Percentiles rank a stretch among this genome's conserved stretches.
Evolutionary conservation across 2,888 invertebrate genomes (phyloP).

Genomic region (Hyposoter didymator): DNA sequence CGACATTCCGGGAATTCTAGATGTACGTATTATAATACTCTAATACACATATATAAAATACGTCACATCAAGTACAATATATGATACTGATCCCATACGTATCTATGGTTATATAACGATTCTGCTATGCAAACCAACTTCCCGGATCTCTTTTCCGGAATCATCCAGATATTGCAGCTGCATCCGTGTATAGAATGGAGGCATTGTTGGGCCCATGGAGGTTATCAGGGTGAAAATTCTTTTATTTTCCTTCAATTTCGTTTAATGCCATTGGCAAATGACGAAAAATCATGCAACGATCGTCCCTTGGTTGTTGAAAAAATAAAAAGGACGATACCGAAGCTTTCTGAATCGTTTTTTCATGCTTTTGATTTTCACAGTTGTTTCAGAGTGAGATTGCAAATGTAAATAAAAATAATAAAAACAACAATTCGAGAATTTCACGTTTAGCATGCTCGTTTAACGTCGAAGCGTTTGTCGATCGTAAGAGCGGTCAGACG

Average conservation of each 20-base stretch:
- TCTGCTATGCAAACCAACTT: slow-evolving; percentile 27
- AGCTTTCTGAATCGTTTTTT: neutral
- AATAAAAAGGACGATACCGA: neutral
- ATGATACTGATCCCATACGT: slow-evolving; percentile 33
- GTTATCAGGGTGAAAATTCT: slow-evolving; percentile 23
- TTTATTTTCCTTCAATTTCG: slow-evolving; percentile 27
- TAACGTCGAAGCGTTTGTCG: slow-evolving; percentile 33
- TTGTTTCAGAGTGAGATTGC: neutral
- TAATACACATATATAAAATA: neutral
- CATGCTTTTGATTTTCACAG: neutral
- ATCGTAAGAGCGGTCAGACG: slow-evolving; percentile 35
- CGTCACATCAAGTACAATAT: neutral
- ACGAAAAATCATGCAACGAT: slow-evolving; percentile 34
- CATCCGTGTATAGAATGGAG: slow-evolving; percentile 24
- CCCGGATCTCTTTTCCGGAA: slow-evolving; percentile 17
- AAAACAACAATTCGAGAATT: slow-evolving; percentile 31
- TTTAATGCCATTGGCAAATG: slow-evolving; percentile 4
- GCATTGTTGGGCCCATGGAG: slow-evolving; percentile 26
- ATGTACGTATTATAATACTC: slow-evolving; percentile 9
- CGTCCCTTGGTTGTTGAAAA: slow-evolving; percentile 15
- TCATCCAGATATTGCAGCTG: slow-evolving; percentile 32
- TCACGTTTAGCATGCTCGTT: slow-evolving; percentile 52
- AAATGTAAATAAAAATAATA: slow-evolving; percentile 10
- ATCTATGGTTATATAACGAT: slow-evolving; percentile 23
- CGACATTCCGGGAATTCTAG: slow-evolving; percentile 25